These are phyloP conservation scores for Potorous gilbertii DNA, from an alignment of 2,797 vertebrate genomes.

Conservation along the genomic window DNA sequence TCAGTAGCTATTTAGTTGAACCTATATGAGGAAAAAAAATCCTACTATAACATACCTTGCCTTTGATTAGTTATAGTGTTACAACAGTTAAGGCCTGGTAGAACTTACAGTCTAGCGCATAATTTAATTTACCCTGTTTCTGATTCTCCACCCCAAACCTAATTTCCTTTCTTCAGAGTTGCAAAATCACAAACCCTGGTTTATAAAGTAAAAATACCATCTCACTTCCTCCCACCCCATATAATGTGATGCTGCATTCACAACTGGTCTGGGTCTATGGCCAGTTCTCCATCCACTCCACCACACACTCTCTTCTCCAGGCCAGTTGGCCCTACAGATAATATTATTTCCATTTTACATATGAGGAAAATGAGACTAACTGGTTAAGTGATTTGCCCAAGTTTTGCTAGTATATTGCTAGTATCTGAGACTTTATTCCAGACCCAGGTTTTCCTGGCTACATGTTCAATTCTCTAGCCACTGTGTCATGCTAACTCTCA, in stretches of 20 bases:
- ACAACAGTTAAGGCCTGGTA: not conserved
- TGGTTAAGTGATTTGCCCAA: not conserved
- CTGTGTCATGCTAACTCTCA: not conserved
- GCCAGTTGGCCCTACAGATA: not conserved
- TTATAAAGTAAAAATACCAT: not conserved
- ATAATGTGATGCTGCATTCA: not conserved
- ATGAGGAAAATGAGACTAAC: not conserved
- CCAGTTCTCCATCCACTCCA: not conserved
- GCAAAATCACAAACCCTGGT: not conserved
- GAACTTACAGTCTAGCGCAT: not conserved
- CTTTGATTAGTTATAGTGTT: not conserved
- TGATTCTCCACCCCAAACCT: not conserved
- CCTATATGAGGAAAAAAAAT: not conserved
- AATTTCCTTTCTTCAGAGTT: not conserved
- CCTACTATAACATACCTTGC: not conserved
- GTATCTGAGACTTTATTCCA: not conserved
- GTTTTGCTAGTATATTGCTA: not conserved
- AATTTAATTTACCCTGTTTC: not conserved
- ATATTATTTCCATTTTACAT: not conserved
- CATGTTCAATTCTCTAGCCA: not conserved
- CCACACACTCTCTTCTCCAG: not conserved
- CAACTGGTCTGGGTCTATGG: not conserved
- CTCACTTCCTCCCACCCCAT: not conserved
- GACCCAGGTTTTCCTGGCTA: not conserved
- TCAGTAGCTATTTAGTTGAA: not conserved